Base-by-base conservation (phyloP, 2,888 invertebrate genomes). In the Drosophila merina region DNA sequence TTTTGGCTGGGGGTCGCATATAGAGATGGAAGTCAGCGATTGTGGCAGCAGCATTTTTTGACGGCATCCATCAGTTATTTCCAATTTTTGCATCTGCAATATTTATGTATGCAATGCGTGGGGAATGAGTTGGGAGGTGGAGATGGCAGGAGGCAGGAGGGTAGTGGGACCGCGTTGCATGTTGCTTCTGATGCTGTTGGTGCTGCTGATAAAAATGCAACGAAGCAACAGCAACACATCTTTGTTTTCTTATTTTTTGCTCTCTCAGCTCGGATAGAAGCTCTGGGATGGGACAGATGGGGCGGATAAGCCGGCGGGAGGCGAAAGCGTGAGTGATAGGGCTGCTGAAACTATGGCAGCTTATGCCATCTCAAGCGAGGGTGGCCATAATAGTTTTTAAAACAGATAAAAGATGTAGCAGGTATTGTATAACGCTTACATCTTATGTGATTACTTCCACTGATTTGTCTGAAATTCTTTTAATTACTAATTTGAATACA, bases 41-140 rank as follows among this genome's bases (percentile, higher is more conserved):
- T 67, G 57, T 56, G 67, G 70, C 73, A 73, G 72, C 80, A 72
- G 73, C 62, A 73, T 78, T 84, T 84, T 84, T 84, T 78, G 85
- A 86, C 74, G 76, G 82, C 75, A 74, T 78, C 87, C 87, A 87
- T 84, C 87, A 85, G 79, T 79, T 85, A 81, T 84, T 83, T 84
- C 76, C 85, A 75, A 82, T 85, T 85, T 86, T 86, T 69, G 74
- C 74, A 76, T 86, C 79, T 75, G 71, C 76, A 85, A 84, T 82
- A 77, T 85, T 87, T 86, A 82, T 85, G 82, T 79, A 74, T 59
- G 57, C 68, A 47, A 50, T 50, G 50, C 28, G 26, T 20, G 28
- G 54, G 7, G 45, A 45, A 51, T 1, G 28, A 3, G 40, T 6
- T 28, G 28, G 28, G 28, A 20, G 38, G 3, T 20, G 26, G 26